Percentiles rank a stretch among this genome's conserved stretches.
Conservation (phyloP, 2,888 invertebrate species). For the Serripes groenlandicus region DNA sequence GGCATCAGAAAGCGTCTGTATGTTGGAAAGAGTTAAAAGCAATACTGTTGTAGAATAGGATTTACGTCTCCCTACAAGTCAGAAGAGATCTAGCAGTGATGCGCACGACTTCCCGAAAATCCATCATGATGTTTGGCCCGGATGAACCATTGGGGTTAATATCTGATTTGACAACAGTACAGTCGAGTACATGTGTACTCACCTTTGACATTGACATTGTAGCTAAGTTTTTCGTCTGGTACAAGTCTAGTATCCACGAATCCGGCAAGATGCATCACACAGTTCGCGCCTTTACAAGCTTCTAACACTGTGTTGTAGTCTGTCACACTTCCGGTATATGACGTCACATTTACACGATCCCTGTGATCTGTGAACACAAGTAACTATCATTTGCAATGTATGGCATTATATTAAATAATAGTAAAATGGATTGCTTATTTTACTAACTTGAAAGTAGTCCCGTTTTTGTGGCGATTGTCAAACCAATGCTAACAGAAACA, state of each 20-base stretch:
- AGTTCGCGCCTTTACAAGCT: constrained; percentile 52
- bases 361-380: background rate
- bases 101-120: background rate
- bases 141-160: too few species aligned
- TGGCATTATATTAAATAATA: too few species aligned
- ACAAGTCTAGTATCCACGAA: constrained; percentile 53
- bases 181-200: background rate
- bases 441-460: too few species aligned
- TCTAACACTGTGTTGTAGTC: constrained; percentile 35
- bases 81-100: background rate
- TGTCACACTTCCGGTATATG: constrained; percentile 49
- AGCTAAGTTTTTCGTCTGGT: constrained; percentile 45
- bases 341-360: constrained; percentile 14
- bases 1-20: too few species aligned
- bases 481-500: too few species aligned
- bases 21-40: too few species aligned
- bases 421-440: too few species aligned
- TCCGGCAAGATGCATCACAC: constrained; percentile 62
- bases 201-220: constrained; percentile 60
- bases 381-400: too few species aligned
- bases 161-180: background rate
- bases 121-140: background rate
- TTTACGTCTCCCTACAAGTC: too few species aligned
- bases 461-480: too few species aligned
- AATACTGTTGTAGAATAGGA: too few species aligned